Base-by-base conservation (phyloP, 2,888 invertebrate species). In the Polyommatus icarus region DNA sequence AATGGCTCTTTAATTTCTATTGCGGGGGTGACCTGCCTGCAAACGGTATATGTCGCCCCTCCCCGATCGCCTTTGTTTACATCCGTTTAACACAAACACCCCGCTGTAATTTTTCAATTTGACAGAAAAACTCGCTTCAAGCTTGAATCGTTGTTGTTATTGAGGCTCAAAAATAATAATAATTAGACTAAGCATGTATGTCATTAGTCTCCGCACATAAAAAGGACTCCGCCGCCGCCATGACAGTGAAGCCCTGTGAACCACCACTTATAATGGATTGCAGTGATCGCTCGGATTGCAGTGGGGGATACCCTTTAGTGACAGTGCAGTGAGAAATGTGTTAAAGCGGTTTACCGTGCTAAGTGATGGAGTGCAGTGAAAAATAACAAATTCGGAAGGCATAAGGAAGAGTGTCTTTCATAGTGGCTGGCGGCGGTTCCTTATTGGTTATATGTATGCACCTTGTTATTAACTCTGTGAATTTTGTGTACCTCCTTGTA, bases 221-320 rank as follows among this genome's bases (percentile, higher is more conserved):
- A 83, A 84, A 79, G 83, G 89, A 88, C 86, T 88, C 88, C 90
- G 92, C 93, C 93, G 91, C 91, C 91, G 88, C 89, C 88, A 83
- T 84, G 82, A 83, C 87, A 87, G 85, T 87, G 87, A 86, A 81
- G 80, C 84, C 75, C 83, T 81, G 82, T 84, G 83, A 75, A 75
- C 54, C 75, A 83, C 82, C 83, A 83, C 83, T 82, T 80, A 81
- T 84, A 85, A 91, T 88, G 93, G 93, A 94, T 94, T 93, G 93
- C 93, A 94, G 93, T 94, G 93, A 86, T 86, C 82, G 85, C 84
- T 89, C 89, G 93, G 93, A 94, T 94, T 93, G 93, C 93, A 94
- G 94, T 94, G 93, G 89, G 90, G 90, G 88, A 87, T 84, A 83
- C 80, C 84, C 86, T 85, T 84, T 83, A 87, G 93, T 88, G 87